A percentile compares a stretch with the other conserved stretches of the same genome.
phyloP scores from a whole-genome alignment of 2,888 invertebrate species.

The Ormyrus labotus region DNA sequence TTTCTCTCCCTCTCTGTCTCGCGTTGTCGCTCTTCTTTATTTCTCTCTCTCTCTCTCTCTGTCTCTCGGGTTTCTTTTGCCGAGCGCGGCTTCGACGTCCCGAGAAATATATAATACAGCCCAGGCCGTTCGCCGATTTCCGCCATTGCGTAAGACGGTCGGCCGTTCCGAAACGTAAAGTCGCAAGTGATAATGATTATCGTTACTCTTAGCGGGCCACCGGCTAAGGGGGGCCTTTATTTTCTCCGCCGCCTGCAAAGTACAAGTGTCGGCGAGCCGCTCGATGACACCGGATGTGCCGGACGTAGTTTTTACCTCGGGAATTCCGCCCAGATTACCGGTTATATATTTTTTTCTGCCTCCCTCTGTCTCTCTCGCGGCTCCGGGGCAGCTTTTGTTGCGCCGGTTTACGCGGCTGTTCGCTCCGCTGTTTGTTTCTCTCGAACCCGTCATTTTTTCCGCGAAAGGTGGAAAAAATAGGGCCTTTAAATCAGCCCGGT shows the following conservation, averaged over 20 bases:
- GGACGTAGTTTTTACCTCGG: not conserved
- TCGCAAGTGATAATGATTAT: conserved; percentile 32
- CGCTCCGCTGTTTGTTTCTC: too few relatives aligned
- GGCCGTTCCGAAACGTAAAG: conserved; percentile 15
- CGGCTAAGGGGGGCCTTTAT: too few relatives aligned
- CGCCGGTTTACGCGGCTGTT: too few relatives aligned
- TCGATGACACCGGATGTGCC: conserved; percentile 32
- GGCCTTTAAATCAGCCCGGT: conserved; percentile 14
- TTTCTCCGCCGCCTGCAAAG: not conserved
- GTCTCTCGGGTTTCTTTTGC: not conserved
- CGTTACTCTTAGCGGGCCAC: not conserved
- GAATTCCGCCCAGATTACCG: not conserved
- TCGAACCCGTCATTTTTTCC: too few relatives aligned
- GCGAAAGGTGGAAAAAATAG: too few relatives aligned
- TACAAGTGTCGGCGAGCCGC: not conserved
- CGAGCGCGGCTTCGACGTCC: too few relatives aligned
- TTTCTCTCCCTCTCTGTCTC: conserved; percentile 28
- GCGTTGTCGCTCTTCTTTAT: conserved; percentile 44
- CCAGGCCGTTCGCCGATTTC: conserved; percentile 23
- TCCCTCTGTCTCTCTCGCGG: too few relatives aligned
- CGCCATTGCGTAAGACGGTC: conserved; percentile 43
- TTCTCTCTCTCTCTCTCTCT: conserved; percentile 53
- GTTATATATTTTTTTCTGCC: too few relatives aligned
- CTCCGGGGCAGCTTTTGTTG: too few relatives aligned
- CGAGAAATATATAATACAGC: not conserved